These are phyloP conservation scores for Cathartes aura DNA, from an alignment of 2,113 vertebrate genomes.

Conservation along the genomic window DNA sequence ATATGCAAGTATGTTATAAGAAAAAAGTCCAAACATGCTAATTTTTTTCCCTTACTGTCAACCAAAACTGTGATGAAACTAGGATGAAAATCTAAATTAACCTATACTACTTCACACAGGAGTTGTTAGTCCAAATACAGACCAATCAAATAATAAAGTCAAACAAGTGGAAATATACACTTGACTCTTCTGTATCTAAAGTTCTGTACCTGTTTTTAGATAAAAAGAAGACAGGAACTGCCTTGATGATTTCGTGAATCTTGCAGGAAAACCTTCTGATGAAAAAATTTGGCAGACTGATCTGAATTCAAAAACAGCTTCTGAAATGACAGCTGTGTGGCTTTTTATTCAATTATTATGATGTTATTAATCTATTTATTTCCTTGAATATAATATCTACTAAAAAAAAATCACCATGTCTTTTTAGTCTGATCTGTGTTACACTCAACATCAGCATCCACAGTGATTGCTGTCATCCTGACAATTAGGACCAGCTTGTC, in stretches of 20 bases:
- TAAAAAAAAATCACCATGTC: not conserved
- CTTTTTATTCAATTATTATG: not conserved
- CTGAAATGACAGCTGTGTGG: not conserved
- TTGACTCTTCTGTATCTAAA: not conserved
- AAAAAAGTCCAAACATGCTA: not conserved
- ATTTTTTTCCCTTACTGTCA: not conserved
- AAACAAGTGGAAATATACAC: not conserved
- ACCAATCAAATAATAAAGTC: not conserved
- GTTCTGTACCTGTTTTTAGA: not conserved
- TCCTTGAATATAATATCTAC: not conserved
- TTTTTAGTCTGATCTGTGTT: not conserved
- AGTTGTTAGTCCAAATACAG: not conserved
- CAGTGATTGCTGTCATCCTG: not conserved
- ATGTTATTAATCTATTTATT: not conserved
- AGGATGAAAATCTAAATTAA: not conserved
- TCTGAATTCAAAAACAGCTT: not conserved
- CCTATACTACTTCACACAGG: not conserved
- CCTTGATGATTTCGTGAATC: not conserved
- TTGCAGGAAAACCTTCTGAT: not conserved
- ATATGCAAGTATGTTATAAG: not conserved
- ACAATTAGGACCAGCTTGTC: not conserved
- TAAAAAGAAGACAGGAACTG: not conserved
- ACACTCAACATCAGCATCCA: not conserved
- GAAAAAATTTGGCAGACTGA: not conserved
- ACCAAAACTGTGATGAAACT: not conserved